Conservation (phyloP, 2,113 vertebrate genomes). For the Seriola rivoliana region DNA sequence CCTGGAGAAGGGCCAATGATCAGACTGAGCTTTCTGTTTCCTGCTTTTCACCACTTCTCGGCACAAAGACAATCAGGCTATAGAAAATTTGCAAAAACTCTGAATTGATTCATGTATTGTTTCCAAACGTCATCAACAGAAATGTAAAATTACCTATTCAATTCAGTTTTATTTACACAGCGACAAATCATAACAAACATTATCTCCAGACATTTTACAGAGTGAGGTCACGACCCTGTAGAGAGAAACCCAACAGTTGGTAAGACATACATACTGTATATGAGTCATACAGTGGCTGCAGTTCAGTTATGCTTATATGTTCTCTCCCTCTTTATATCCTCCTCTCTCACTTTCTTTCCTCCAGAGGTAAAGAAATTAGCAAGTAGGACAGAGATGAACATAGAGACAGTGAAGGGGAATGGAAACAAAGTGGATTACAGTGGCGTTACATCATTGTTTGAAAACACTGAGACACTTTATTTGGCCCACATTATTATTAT, state of each 20-base stretch:
- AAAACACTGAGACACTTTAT: conserved; percentile 30
- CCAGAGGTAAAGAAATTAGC: neutral
- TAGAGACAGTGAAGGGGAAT: conserved; percentile 10
- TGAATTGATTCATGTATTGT: too few relatives aligned
- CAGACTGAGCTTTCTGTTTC: neutral
- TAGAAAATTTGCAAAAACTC: neutral
- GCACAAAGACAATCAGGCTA: neutral
- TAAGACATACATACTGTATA: too few relatives aligned
- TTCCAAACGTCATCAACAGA: too few relatives aligned
- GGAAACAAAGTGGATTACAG: conserved; percentile 46
- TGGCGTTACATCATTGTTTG: conserved; percentile 65
- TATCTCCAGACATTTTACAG: too few relatives aligned
- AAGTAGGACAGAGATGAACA: conserved; percentile 8
- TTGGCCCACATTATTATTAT: conserved; percentile 1
- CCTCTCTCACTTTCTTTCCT: neutral
- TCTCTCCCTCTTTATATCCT: neutral
- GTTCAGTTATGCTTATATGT: neutral
- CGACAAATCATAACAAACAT: too few relatives aligned
- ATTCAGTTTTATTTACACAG: too few relatives aligned
- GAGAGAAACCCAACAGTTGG: too few relatives aligned
- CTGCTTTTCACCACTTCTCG: neutral
- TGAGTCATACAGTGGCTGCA: too few relatives aligned
- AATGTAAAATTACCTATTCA: too few relatives aligned
- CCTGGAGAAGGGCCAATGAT: conserved; percentile 12
- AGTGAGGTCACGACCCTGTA: too few relatives aligned